Evolutionary conservation across 2,113 vertebrate species (phyloP).

Genomic region (Oplegnathus fasciatus): DNA sequence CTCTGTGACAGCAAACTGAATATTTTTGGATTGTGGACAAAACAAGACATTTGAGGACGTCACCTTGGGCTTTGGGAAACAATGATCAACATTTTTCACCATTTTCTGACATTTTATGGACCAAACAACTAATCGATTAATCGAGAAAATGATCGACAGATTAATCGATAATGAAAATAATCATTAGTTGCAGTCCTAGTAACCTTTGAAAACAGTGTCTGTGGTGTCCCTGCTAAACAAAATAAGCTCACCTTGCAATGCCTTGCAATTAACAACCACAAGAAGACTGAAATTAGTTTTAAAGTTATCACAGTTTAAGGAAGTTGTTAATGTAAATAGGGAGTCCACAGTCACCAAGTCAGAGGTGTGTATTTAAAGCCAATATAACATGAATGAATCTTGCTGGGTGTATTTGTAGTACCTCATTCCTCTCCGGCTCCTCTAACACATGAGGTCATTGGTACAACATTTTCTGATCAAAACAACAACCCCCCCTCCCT

Average conservation of each 20-base stretch:
- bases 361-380: not conserved
- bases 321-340: not conserved
- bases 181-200: too few species aligned
- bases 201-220: not conserved
- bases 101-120: too few species aligned
- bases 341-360: not conserved
- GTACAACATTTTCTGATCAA: slow-evolving; percentile 14
- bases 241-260: not conserved
- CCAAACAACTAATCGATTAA: too few species aligned
- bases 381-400: not conserved
- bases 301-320: not conserved
- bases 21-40: too few species aligned
- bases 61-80: too few species aligned
- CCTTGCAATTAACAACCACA: not conserved
- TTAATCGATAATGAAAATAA: too few species aligned
- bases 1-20: too few species aligned
- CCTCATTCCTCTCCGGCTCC: slow-evolving; percentile 22
- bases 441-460: slow-evolving; percentile 40
- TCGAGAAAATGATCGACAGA: too few species aligned
- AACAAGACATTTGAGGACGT: too few species aligned
- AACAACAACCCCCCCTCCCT: not conserved
- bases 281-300: not conserved
- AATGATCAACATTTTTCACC: too few species aligned
- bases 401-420: slow-evolving; percentile 37
- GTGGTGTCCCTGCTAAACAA: not conserved